Evolutionary conservation across 2,888 invertebrate species (phyloP), one percentile per base, ranked within the genome.

Genomic region (Endomychus coccineus): DNA sequence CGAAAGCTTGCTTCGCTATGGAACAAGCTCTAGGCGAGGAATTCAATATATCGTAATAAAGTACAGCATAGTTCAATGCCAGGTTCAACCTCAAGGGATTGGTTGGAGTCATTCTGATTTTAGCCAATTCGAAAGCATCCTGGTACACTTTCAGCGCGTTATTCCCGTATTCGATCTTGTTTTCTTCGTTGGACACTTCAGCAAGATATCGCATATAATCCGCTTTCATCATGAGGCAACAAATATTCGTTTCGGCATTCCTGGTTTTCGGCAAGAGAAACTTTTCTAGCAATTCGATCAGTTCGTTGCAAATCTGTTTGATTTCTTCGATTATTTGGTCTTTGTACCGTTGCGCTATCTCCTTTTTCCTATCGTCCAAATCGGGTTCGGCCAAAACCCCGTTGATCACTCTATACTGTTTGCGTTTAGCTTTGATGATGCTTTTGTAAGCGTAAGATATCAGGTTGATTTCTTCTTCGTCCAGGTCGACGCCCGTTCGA

Each of bases 221-320:
- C 3, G 39, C 39, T 25, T 35, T 39, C 39, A 39, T 39, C 39
- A 39, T 39, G 15, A 34, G 27, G 10, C 28, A 28, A 15, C 34
- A 34, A 4, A 34, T 27, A 30, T 27, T 39, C 10, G 31, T 32
- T 16, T 34, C 39, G 1, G 32, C 14, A 6, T 28, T 21, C 32
- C 24, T 34, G 3, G 16, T 6, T 24, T 31, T 39, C 1, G 34
- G 34, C 11, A 39, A 30, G 1, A 30, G 15, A 5, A 14, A 16
- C 10, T 34, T 39, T 17, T 39, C 39, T 9, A 35, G 13, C 5
- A 34, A 15, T 14, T 24, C 17, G 4, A 29, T 11, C 1, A 25
- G 19, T 19, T 34, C 39, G n/a, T 19, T 11, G 21, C 34, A 34
- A 1, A 30, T 27, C 4, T 19, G 7, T 12, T 4, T 19, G 9